phyloP scores from a whole-genome alignment of 2,888 invertebrate species.

The Stenodera caucasica region DNA sequence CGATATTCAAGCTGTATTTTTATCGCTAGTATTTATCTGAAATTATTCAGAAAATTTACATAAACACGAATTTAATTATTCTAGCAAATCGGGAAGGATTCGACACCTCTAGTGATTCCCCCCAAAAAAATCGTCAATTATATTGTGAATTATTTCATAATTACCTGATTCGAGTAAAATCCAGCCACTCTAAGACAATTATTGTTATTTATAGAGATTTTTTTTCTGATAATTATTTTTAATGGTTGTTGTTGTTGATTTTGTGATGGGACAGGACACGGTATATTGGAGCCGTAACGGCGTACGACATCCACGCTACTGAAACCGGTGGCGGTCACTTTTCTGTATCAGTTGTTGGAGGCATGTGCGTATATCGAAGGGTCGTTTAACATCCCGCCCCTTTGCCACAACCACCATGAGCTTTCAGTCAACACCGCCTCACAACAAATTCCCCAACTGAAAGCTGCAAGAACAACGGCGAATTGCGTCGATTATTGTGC shows the following conservation, averaged over 20 bases:
- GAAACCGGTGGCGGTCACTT: constrained; percentile 35
- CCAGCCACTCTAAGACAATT: not conserved
- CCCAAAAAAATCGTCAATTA: not conserved
- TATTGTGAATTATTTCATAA: not conserved
- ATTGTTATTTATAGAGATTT: not conserved
- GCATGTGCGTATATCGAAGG: constrained; percentile 40
- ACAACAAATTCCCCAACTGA: not conserved
- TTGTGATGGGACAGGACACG: not conserved
- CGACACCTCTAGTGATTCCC: not conserved
- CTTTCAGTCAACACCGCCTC: constrained; percentile 22
- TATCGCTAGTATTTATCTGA: constrained; percentile 23
- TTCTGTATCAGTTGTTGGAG: constrained; percentile 30
- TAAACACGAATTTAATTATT: constrained; percentile 27
- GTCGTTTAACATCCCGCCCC: constrained; percentile 40
- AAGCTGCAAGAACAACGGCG: not conserved
- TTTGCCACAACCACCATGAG: constrained; percentile 33
- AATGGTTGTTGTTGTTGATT: not conserved
- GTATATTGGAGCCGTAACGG: constrained; percentile 29
- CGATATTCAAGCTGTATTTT: constrained; percentile 31
- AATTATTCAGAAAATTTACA: constrained; percentile 28
- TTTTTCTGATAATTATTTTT: not conserved
- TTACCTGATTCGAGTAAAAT: not conserved
- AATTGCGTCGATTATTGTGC: too few species aligned
- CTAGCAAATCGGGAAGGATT: not conserved
- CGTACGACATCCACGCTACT: constrained; percentile 39